Base-by-base conservation (phyloP, 2,113 vertebrate genomes). In the Oxygymnocypris stewartii region DNA sequence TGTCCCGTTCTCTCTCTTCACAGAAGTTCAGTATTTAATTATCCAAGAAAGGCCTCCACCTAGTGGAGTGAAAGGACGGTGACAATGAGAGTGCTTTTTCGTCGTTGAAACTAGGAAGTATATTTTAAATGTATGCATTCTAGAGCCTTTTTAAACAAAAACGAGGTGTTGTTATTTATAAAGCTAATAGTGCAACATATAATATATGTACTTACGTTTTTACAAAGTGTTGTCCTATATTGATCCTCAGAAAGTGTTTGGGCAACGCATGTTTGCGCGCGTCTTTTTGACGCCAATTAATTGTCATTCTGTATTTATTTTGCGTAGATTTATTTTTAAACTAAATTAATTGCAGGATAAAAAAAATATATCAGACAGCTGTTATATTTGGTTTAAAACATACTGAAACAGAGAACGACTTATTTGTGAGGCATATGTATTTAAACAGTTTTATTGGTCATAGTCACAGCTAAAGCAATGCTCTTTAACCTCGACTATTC, bases 11-110 rank as follows among this genome's bases (percentile, higher is more conserved):
- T 11, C 49, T 59, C 28, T 12, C 3, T 37, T 84, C 25, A 35
- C 6, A 10, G 20, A 49, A 47, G 12, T 20, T 2, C 40, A 11
- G 25, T 73, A 63, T 20, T 12, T 49, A 6, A 77, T n/a, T 5
- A 31, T 12, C 47, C 28, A 31, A 54, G 20, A 51, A 83, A 71
- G 25, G 12, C 5, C 82, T 76, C 81, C 88, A 80, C 67, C 88
- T 86, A 81, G 85, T 88, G 88, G 81, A 81, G 4, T 6, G 74
- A 61, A 61, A 9, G 20, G 57, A 35, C 25, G 4, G 6, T 4
- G 31, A 57, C 57, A 57, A 0, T 2, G 31, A 23, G 4, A 31
- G 28, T 31, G 28, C 28, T 7, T 37, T 59, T 8, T 37, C 1
- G 4, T 20, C 13, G 16, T 37, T 71, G 35, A 37, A 37, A 37